These are phyloP conservation scores for Cosmopolites sordidus DNA, from an alignment of 2,888 invertebrate genomes.

Conservation along the genomic window DNA sequence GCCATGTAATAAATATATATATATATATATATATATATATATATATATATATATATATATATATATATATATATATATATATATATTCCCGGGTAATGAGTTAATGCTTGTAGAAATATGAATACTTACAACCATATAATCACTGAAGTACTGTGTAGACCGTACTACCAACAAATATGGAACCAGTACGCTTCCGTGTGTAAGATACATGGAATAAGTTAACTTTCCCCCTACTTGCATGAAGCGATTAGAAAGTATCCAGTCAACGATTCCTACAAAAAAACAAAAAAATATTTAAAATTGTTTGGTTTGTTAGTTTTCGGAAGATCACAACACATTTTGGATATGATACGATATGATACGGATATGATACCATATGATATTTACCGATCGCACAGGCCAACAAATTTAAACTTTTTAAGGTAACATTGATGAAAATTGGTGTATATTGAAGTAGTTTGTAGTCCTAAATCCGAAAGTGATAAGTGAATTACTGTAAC, in stretches of 20 bases:
- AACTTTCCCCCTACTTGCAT: conserved; percentile 53
- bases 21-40: too few species aligned
- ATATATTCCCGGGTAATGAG: too few species aligned
- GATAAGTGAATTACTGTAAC: too few species aligned
- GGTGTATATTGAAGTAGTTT: too few species aligned
- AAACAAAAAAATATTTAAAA: background rate
- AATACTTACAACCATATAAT: conserved; percentile 27
- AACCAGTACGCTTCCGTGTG: conserved; percentile 16
- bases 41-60: too few species aligned
- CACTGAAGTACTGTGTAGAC: conserved; percentile 20
- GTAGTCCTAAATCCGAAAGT: too few species aligned
- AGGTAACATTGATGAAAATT: too few species aligned
- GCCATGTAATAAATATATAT: too few species aligned
- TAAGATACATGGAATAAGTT: conserved; percentile 50
- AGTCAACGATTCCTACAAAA: conserved; percentile 52
- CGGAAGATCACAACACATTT: background rate
- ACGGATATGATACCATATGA: too few species aligned
- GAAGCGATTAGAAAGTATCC: conserved; percentile 49
- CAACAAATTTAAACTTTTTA: too few species aligned
- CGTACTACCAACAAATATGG: conserved; percentile 14
- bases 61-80: too few species aligned
- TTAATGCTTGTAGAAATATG: background rate
- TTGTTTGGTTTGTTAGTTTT: background rate
- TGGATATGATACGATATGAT: background rate
- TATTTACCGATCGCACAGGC: too few species aligned